Percentiles rank a stretch among this genome's conserved stretches.
phyloP scores from a whole-genome alignment of 64 coral and sea anemone genomes.

The Orbicella faveolata region DNA sequence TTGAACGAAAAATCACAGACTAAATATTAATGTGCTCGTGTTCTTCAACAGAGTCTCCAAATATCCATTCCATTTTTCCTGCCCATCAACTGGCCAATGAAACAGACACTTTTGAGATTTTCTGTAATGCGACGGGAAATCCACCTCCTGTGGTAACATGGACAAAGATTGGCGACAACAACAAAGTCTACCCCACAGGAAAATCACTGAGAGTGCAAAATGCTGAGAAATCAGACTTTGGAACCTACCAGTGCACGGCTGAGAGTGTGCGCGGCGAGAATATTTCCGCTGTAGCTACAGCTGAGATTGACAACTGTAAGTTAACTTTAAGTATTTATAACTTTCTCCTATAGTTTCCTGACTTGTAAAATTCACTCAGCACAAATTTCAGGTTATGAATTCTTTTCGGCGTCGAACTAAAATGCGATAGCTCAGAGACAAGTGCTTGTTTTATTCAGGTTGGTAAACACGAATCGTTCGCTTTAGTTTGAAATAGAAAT shows the following conservation, averaged over 20 bases:
- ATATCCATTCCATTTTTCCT: slow-evolving; percentile 43
- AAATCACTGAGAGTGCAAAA: slow-evolving; percentile 16
- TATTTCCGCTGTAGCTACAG: not conserved
- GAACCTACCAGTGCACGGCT: slow-evolving; percentile 62
- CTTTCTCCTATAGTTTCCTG: too few relatives aligned
- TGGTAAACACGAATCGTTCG: too few relatives aligned
- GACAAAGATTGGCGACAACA: slow-evolving; percentile 22
- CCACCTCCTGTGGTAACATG: slow-evolving; percentile 58
- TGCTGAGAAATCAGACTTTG: slow-evolving; percentile 39
- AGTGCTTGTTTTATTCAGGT: too few relatives aligned
- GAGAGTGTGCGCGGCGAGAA: slow-evolving; percentile 52
- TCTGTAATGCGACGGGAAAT: slow-evolving; percentile 80
- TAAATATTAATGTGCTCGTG: not conserved
- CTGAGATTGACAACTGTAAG: slow-evolving; percentile 14
- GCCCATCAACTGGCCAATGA: slow-evolving; percentile 51
- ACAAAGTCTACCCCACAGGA: slow-evolving; percentile 10
- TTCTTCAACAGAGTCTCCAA: slow-evolving; percentile 43
- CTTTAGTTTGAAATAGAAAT: too few relatives aligned
- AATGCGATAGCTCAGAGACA: too few relatives aligned
- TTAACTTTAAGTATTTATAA: not conserved
- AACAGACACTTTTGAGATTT: slow-evolving; percentile 56
- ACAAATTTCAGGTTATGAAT: too few relatives aligned
- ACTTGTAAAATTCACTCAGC: too few relatives aligned
- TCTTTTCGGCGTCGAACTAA: too few relatives aligned
- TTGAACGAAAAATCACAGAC: not conserved